phyloP scores from a whole-genome alignment of 2,888 invertebrate genomes.

The Pollenia angustigena region DNA sequence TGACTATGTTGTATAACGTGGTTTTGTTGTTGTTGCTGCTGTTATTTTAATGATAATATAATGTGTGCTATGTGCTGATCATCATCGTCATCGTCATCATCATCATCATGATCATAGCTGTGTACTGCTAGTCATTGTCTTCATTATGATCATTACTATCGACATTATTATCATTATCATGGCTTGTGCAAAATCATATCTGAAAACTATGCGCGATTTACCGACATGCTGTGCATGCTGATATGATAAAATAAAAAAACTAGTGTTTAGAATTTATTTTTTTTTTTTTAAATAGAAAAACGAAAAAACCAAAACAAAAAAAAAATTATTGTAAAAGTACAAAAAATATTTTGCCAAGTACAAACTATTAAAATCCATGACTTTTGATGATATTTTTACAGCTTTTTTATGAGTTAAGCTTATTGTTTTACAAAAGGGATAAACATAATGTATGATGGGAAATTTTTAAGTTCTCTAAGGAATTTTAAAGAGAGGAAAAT shows the following conservation, averaged over 20 bases:
- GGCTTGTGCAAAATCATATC: conserved; percentile 71
- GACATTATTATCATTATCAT: conserved; percentile 55
- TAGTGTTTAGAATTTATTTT: conserved; percentile 55
- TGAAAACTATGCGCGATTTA: conserved; percentile 71
- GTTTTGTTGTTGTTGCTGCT: conserved; percentile 56
- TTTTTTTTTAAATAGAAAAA: conserved; percentile 2
- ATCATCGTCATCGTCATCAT: conserved; percentile 35
- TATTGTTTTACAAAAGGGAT: conserved; percentile 78
- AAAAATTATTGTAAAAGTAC: conserved; percentile 11
- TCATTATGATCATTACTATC: conserved; percentile 33
- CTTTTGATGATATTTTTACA: conserved; percentile 83
- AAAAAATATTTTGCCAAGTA: conserved; percentile 49
- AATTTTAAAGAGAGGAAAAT: background rate
- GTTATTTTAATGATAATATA: conserved; percentile 66
- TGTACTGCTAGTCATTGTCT: conserved; percentile 19
- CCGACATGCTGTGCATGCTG: conserved; percentile 73
- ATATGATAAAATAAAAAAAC: conserved; percentile 69
- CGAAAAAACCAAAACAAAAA: conserved; percentile 1
- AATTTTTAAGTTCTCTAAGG: conserved; percentile 69
- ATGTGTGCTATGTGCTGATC: conserved; percentile 67
- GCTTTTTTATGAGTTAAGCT: conserved; percentile 83
- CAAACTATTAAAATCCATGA: conserved; percentile 22
- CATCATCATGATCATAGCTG: conserved; percentile 9
- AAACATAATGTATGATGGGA: conserved; percentile 79
- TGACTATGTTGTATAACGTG: conserved; percentile 74